Base-by-base conservation (phyloP, 2,113 vertebrate species). In the Scomber colias region DNA sequence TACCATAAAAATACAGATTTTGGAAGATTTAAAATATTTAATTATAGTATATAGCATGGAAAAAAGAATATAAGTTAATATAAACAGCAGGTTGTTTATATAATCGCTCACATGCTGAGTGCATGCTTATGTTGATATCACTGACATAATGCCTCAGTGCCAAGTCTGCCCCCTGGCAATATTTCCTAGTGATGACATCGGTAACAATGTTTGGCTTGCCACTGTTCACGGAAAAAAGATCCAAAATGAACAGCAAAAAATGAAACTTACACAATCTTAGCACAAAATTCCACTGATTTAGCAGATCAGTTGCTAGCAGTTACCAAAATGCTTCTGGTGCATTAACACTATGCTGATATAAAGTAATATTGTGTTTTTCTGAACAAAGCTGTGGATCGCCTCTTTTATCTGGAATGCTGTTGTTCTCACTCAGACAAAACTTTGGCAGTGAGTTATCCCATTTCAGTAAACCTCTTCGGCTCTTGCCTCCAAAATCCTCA, bases 401-500 rank as follows among this genome's bases (percentile, higher is more conserved):
- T 21, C 45, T 35, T 24, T 13, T 17, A 60, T 63, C 56, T 10
- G 66, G 49, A 50, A 8, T 31, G 46, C 12, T 79, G 48, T 44
- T 40, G 54, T 35, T 74, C 45, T 24, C 24, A 75, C 2, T 0
- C 51, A 59, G 30, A 77, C 31, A 69, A 74, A 77, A 77, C 48
- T 49, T 54, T 78, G 72, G 56, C 72, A 67, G 57, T 24, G 9
- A 48, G 31, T 57, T 66, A 73, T 79, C 21, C 40, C 11, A 59
- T 76, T 59, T 71, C 63, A 54, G 19, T 31, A 46, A 79, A 82
- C 24, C 68, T 53, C 67, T 73, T n/a, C 17, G 21, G 40, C 56
- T 68, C 65, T 45, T 3, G 19, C 75, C 46, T 71, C 62, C 62
- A 21, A 62, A 84, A 75, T 76, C 56, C 50, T 71, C 40, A 69